Conservation (phyloP, 2,888 invertebrate species). For the Coelinius sp. region DNA sequence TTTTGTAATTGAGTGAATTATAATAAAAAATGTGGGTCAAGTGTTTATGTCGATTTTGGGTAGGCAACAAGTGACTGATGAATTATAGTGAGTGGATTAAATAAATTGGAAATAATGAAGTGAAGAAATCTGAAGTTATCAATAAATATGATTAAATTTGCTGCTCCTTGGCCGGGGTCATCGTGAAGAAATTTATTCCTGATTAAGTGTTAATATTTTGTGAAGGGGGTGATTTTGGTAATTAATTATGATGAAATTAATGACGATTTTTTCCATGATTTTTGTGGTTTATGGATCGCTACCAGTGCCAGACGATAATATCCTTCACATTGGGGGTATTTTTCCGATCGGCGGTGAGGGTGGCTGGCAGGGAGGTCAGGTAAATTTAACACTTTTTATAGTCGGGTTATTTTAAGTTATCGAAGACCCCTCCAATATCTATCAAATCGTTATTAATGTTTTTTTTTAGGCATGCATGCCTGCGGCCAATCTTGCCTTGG, state of each 20-base stretch:
- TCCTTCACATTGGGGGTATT: slow-evolving; percentile 96
- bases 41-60: background rate
- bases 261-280: slow-evolving; percentile 50
- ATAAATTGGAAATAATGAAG: background rate
- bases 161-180: background rate
- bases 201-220: background rate
- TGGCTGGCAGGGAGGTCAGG: slow-evolving; percentile 98
- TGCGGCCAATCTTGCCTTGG: slow-evolving; percentile 95
- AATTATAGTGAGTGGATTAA: background rate
- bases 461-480: slow-evolving; percentile 89
- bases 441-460: slow-evolving; percentile 50
- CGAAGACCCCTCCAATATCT: background rate
- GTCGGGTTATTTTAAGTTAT: background rate
- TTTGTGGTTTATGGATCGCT: slow-evolving; percentile 54
- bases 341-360: slow-evolving; percentile 97
- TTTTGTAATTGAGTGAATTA: too few relatives aligned
- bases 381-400: slow-evolving; percentile 57
- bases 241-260: slow-evolving; percentile 44
- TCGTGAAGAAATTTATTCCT: background rate
- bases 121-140: too few relatives aligned
- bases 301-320: slow-evolving; percentile 72
- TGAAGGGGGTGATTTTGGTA: background rate
- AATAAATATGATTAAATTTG: too few relatives aligned
- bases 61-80: slow-evolving; percentile 19
- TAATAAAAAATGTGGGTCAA: background rate